These are phyloP conservation scores for Momotus momota DNA, from an alignment of 2,797 vertebrate species.

Conservation along the genomic window DNA sequence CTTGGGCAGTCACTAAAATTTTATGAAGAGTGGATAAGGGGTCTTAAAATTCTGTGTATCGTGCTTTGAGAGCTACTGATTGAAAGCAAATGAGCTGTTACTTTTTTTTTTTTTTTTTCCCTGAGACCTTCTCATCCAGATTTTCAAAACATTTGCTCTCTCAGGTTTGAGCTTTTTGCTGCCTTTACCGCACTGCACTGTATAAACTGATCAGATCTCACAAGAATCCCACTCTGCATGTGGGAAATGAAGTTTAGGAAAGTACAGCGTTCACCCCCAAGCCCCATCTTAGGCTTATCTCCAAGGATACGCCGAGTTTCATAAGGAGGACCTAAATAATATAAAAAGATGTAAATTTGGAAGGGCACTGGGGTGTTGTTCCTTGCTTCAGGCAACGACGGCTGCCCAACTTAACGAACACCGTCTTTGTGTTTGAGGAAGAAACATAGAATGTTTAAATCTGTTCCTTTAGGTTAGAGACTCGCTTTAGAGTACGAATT, in stretches of 20 bases:
- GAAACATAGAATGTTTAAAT: neutral
- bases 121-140: neutral
- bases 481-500: neutral
- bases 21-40: neutral
- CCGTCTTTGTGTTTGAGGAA: neutral
- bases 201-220: neutral
- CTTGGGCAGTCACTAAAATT: neutral
- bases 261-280: neutral
- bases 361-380: neutral
- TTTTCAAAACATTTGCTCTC: neutral
- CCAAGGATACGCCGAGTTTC: neutral
- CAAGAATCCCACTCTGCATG: neutral
- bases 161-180: neutral
- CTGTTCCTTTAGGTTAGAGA: neutral
- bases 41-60: neutral
- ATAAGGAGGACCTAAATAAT: neutral
- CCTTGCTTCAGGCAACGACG: neutral
- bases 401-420: neutral
- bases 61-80: neutral
- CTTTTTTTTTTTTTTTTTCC: neutral
- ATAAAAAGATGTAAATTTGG: neutral
- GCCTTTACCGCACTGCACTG: neutral
- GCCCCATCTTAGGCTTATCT: neutral
- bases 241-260: neutral
- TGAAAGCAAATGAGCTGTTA: fast-evolving